Evolutionary conservation across 2,888 invertebrate species (phyloP), one percentile per base, ranked within the genome.

Genomic region (Acleris laterana): DNA sequence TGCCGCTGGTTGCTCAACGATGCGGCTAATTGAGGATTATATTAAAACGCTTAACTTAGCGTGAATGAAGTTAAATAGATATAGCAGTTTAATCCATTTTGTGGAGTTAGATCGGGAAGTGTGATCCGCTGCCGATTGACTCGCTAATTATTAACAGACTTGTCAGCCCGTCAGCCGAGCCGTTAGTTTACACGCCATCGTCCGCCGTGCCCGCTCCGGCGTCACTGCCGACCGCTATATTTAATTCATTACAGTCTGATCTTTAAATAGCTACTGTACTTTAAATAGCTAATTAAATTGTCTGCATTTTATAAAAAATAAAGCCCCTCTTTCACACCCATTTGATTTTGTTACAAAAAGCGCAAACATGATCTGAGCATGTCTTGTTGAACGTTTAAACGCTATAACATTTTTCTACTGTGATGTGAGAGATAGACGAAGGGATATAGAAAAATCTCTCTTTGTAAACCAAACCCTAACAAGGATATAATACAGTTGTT

Each of bases 1-100:
- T 66, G 66, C 62, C 19, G 57, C 57, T 51, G 38, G 52, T 57
- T 62, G 22, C 57, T 62, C 66, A 66, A 62, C 66, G 66, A 57
- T 52, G 51, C 66, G 62, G 44, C 25, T 66, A 66, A 66, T 66
- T 66, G 66, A 19, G 25, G 56, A 55, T 56, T 56, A 51, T 56
- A 66, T 66, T 66, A 65, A 61, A 65, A 50, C 19, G 55, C 59
- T 22, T 51, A 61, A 56, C 56, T 56, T 51, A 61, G 48, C 56
- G 66, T 66, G 56, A 57, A 66, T 38, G 22, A 22, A 42, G 56
- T 57, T 62, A 48, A 61, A 56, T 22, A 52, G 22, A 22, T 65
- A 55, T 55, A 48, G 20, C 17, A 62, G 19, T 48, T 57, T 16
- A 66, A 57, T 66, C 50, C 52, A 61, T 56, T 66, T 50, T 22